Conservation (phyloP, 2,113 vertebrate genomes). For the Emberiza fucata region DNA sequence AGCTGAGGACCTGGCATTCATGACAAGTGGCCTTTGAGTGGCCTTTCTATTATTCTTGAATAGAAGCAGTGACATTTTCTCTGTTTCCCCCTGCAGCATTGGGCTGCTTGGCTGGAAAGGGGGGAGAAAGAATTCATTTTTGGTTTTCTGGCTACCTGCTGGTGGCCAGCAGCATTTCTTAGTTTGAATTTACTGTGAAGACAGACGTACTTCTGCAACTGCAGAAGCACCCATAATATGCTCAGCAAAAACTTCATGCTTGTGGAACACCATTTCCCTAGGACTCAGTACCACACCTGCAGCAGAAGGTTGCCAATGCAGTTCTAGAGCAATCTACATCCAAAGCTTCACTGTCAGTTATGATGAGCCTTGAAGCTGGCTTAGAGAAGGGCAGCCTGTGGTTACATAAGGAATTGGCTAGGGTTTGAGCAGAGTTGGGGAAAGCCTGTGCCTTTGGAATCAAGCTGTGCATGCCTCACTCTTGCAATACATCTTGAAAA, state of each 20-base stretch:
- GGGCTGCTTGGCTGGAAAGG: not conserved
- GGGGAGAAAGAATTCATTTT: too few relatives aligned
- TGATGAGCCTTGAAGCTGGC: slow-evolving; percentile 55
- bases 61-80: not conserved
- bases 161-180: not conserved
- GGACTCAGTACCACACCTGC: not conserved
- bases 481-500: not conserved
- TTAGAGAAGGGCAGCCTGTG: slow-evolving; percentile 71
- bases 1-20: not conserved
- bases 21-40: not conserved
- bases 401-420: slow-evolving; percentile 69
- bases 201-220: not conserved
- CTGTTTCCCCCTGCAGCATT: not conserved
- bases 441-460: not conserved
- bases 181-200: not conserved
- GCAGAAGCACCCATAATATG: not conserved
- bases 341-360: slow-evolving; percentile 80
- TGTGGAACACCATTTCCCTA: slow-evolving; percentile 64
- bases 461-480: not conserved
- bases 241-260: slow-evolving; percentile 44
- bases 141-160: not conserved
- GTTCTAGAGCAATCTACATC: slow-evolving; percentile 74
- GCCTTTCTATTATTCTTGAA: not conserved
- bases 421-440: slow-evolving; percentile 76
- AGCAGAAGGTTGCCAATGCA: not conserved